Percentiles rank a stretch among this genome's conserved stretches.
These are phyloP conservation scores for Edolisoma coerulescens DNA, from an alignment of 2,113 vertebrate species.

Conservation along the genomic window DNA sequence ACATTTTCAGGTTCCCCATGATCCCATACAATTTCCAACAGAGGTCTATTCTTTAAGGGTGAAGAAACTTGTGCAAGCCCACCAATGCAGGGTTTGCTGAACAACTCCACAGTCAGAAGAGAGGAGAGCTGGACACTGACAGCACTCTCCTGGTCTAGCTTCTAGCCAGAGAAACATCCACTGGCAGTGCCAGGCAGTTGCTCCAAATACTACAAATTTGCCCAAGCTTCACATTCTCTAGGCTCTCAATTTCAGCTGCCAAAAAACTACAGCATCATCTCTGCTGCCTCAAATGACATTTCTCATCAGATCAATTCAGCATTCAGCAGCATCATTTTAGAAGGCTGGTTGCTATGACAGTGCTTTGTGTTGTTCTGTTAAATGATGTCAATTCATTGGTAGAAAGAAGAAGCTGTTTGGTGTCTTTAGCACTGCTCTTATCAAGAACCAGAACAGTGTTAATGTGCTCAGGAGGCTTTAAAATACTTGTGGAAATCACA, in stretches of 20 bases:
- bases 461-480: neutral
- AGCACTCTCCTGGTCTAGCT: neutral
- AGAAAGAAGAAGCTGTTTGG: neutral
- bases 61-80: neutral
- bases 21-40: neutral
- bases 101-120: neutral
- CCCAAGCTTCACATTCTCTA: neutral
- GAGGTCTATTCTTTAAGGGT: neutral
- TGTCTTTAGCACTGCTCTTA: neutral
- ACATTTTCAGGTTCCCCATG: neutral
- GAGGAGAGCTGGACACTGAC: neutral
- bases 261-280: neutral
- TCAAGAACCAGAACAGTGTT: neutral
- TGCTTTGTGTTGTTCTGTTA: neutral
- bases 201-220: neutral
- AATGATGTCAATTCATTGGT: neutral
- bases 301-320: constrained; percentile 37
- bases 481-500: neutral
- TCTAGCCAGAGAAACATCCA: neutral
- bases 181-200: neutral
- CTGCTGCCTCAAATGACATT: constrained; percentile 2
- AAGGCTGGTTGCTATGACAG: constrained; percentile 44
- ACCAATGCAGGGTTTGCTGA: neutral
- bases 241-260: constrained; percentile 8
- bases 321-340: neutral